Conservation (phyloP, 2,113 vertebrate genomes). For the Pyxicephalus adspersus region DNA sequence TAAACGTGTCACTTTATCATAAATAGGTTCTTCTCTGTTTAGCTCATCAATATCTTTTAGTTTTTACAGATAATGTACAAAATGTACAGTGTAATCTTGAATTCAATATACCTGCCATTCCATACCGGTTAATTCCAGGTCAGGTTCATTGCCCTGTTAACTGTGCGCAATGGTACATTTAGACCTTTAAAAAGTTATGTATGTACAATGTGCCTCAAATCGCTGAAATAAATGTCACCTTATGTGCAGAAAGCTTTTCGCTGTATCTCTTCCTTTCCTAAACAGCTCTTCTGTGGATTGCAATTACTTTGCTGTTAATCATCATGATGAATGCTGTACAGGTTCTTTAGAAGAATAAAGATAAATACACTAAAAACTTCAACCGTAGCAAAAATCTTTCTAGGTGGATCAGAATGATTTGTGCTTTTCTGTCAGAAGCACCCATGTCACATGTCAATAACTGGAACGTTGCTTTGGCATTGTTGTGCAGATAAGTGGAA, state of each 20-base stretch:
- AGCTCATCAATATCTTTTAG: background rate
- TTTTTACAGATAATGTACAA: constrained; percentile 19
- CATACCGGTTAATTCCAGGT: background rate
- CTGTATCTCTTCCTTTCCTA: constrained; percentile 5
- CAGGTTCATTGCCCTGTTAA: constrained; percentile 9
- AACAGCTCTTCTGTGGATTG: constrained; percentile 19
- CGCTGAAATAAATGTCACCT: constrained; percentile 29
- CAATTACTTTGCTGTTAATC: constrained; percentile 32
- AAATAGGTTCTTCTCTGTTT: constrained; percentile 23
- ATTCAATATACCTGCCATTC: background rate
- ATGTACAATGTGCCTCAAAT: constrained; percentile 11
- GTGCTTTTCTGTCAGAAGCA: too few species aligned
- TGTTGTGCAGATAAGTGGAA: too few species aligned
- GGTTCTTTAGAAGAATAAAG: constrained; percentile 1
- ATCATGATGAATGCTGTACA: constrained; percentile 24
- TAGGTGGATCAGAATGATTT: too few species aligned
- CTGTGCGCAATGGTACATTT: background rate
- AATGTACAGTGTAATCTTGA: background rate
- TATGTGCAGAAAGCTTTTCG: constrained; percentile 16
- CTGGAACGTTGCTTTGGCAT: too few species aligned
- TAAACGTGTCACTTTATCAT: constrained; percentile 27
- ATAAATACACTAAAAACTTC: background rate
- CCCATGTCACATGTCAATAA: too few species aligned
- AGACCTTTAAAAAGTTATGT: constrained; percentile 12
- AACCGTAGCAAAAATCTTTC: too few species aligned